phyloP scores from a whole-genome alignment of 2,113 vertebrate species.

The Okapia johnstoni region DNA sequence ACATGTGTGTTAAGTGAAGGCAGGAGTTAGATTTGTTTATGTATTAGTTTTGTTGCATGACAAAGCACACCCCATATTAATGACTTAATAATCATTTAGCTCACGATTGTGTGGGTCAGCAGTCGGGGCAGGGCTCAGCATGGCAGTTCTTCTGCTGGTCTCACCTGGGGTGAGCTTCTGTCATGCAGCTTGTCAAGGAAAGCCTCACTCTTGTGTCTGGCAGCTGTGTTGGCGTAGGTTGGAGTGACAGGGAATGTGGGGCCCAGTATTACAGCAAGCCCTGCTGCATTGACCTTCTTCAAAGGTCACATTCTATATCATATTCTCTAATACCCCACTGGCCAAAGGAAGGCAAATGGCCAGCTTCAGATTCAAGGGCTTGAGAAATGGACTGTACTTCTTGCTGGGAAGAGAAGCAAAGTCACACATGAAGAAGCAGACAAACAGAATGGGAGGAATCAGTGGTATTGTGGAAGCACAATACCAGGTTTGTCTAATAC shows the following conservation, averaged over 20 bases:
- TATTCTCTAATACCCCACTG: not conserved
- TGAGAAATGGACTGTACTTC: not conserved
- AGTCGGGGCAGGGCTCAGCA: not conserved
- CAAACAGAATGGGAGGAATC: rapidly evolving
- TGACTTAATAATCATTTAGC: not conserved
- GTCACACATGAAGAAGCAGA: not conserved
- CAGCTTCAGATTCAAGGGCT: not conserved
- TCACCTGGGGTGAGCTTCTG: not conserved
- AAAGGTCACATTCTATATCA: not conserved
- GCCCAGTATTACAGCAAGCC: not conserved
- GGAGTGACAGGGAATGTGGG: not conserved
- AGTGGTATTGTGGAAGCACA: not conserved
- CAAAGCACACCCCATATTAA: not conserved
- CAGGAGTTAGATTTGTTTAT: not conserved
- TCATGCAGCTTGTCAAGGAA: rapidly evolving
- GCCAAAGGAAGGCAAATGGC: not conserved
- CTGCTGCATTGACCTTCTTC: not conserved
- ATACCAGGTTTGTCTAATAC: not conserved
- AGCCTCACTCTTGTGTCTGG: not conserved
- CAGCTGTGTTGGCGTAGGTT: not conserved
- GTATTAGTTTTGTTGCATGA: not conserved
- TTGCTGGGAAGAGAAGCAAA: not conserved
- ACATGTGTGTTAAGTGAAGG: rapidly evolving
- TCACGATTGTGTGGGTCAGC: not conserved
- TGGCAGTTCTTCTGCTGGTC: not conserved